phyloP scores from a whole-genome alignment of 1,140 invertebrate species.

The Oreohelix idahoensis region DNA sequence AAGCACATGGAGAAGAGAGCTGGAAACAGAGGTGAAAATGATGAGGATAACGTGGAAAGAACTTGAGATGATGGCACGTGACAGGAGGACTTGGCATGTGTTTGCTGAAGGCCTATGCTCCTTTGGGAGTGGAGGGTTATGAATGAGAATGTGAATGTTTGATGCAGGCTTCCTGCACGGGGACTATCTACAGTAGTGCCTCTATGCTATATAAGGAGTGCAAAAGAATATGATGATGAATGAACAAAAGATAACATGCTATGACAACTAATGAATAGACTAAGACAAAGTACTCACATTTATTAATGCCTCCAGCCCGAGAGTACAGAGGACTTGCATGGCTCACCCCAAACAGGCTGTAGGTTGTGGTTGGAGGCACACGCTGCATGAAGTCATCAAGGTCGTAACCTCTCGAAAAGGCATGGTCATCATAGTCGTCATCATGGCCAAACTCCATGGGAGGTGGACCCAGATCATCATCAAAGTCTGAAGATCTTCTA shows the following conservation, averaged over 20 bases:
- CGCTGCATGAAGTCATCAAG: conserved; percentile 45
- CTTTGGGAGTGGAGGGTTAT: no score
- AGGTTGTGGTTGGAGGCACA: conserved; percentile 33
- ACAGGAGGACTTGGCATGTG: no score
- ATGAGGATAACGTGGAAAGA: no score
- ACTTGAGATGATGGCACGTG: no score
- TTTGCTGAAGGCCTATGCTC: no score
- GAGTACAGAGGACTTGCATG: conserved; percentile 17
- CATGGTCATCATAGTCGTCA: conserved; percentile 47
- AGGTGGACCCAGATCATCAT: conserved; percentile 47
- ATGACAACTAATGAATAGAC: conserved; percentile 29
- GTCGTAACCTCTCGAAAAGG: conserved; percentile 48
- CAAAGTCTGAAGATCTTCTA: conserved; percentile 15
- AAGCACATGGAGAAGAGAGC: no score
- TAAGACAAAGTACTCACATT: conserved; percentile 9
- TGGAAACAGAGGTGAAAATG: no score
- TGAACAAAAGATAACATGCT: conserved; percentile 43
- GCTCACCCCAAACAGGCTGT: conserved; percentile 41
- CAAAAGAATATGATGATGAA: no score
- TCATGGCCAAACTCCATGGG: conserved; percentile 50
- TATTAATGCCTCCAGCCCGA: neutral
- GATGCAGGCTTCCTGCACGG: no score
- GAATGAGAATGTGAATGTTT: no score
- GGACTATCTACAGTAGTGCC: no score
- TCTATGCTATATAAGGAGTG: no score